phyloP scores from a whole-genome alignment of 1,140 invertebrate species.

The Zophobas atratus region DNA sequence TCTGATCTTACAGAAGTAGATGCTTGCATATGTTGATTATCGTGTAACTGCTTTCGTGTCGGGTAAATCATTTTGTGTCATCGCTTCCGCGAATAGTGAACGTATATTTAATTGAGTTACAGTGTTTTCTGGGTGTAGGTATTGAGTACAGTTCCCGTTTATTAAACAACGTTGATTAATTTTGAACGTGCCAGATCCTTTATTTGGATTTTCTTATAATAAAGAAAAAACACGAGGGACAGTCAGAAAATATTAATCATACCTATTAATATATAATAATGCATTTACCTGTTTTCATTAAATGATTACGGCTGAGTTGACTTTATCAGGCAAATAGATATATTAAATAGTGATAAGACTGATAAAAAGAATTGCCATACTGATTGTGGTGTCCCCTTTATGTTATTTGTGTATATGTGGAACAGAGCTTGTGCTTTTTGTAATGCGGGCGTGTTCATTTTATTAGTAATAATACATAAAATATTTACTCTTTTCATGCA shows the following conservation, averaged over 20 bases:
- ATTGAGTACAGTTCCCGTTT: not conserved
- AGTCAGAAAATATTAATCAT: no score
- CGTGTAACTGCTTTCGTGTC: constrained; percentile 4
- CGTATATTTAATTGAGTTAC: not conserved
- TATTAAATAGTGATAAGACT: constrained; percentile 37
- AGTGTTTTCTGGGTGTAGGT: not conserved
- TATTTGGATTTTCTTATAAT: no score
- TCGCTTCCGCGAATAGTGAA: not conserved
- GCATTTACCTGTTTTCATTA: constrained; percentile 11
- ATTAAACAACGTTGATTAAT: no score
- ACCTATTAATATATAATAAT: not conserved
- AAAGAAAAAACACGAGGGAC: no score
- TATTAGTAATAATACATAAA: constrained; percentile 3
- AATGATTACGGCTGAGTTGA: constrained; percentile 8
- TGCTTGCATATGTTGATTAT: constrained; percentile 19
- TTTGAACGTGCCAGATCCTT: no score
- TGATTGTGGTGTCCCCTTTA: constrained; percentile 22
- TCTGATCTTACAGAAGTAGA: constrained; percentile 18
- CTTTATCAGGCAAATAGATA: constrained; percentile 18
- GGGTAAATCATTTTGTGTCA: constrained; percentile 3
- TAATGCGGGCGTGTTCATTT: constrained; percentile 30
- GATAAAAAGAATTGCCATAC: constrained; percentile 10
- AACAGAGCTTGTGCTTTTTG: constrained; percentile 50
- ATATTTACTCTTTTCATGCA: constrained; percentile 47
- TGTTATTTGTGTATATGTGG: constrained; percentile 41